Evolutionary conservation across 2,797 vertebrate species (phyloP), one percentile per base, ranked within the genome.

Genomic region (Eremophila alpestris): DNA sequence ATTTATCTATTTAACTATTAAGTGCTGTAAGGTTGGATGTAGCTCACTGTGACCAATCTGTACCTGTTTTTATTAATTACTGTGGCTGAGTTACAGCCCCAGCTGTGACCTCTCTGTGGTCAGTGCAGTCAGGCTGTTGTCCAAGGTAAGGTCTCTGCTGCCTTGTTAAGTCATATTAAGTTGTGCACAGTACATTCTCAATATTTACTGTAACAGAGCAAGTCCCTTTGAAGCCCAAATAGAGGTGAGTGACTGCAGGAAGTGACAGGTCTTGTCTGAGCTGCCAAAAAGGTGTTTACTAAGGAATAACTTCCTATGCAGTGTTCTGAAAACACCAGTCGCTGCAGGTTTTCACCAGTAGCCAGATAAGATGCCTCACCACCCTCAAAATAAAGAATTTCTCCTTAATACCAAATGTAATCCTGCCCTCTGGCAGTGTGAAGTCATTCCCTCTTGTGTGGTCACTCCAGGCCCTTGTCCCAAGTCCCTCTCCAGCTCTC

Each of bases 101-200:
- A 24, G 17, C 46, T 40, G 29, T 94, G 83, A 83, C 78, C 56
- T 82, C 56, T 70, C 63, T 73, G 8, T 16, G 11, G 38, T 41
- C 23, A 24, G 54, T 81, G 93, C 81, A 94, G 63, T 80, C 26
- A 60, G 41, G 51, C 83, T 77, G 41, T 94, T 96, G 90, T 93
- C 94, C 30, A 40, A 40, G 52, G 22, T 74, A 69, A 69, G 56
- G 59, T 48, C 58, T 55, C 51, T 46, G 2, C 65, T 90, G 26
- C 60, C 81, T 78, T 69, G 20, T 67, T 74, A 38, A 81, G 43
- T 83, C 63, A 3, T 4, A 24, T 16, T 48, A 62, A 70, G 32
- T 67, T 89, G 79, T 64, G 36, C 14, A 2, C 3, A 11, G 59
- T 41, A 21, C 22, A 7, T 86, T 94, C 78, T 84, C 40, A 43